Percentiles rank a stretch among this genome's conserved stretches.
Evolutionary conservation across 2,888 invertebrate genomes (phyloP).

Genomic region (Furcula furcula): DNA sequence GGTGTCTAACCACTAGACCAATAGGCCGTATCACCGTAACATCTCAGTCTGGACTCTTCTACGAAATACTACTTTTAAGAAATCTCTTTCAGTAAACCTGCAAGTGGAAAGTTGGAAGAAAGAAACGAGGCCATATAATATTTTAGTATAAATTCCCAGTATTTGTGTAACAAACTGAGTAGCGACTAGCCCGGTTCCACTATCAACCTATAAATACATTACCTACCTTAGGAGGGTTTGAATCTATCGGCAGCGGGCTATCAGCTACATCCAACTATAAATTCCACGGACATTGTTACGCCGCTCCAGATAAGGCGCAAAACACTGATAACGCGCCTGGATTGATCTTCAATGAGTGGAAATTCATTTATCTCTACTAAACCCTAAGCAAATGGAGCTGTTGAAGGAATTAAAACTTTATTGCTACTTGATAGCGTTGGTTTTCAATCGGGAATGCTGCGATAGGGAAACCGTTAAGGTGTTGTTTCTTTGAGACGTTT

Average conservation of each 20-base stretch:
- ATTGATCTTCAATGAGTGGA: constrained; percentile 78
- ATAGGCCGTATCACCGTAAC: no score
- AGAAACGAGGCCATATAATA: no score
- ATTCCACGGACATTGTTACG: constrained; percentile 54
- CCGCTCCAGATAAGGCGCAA: constrained; percentile 63
- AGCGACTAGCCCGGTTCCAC: not conserved
- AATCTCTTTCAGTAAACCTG: no score
- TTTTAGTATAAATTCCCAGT: no score
- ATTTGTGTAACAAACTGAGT: no score
- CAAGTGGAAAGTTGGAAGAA: no score
- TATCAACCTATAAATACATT: constrained; percentile 1
- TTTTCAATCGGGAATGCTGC: constrained; percentile 17
- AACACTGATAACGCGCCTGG: constrained; percentile 70
- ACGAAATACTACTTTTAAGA: no score
- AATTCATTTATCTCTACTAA: constrained; percentile 75
- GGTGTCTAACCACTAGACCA: no score
- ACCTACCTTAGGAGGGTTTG: not conserved
- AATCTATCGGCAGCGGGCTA: not conserved
- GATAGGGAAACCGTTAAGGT: constrained; percentile 37
- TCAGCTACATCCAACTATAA: constrained; percentile 35
- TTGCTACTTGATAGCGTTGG: constrained; percentile 8
- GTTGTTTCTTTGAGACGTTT: constrained; percentile 31
- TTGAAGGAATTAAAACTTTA: constrained; percentile 27
- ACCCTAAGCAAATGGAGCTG: constrained; percentile 26
- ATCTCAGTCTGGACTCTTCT: no score